Base-by-base conservation (phyloP, 1,140 invertebrate genomes). In the Anastatus disparis region DNA sequence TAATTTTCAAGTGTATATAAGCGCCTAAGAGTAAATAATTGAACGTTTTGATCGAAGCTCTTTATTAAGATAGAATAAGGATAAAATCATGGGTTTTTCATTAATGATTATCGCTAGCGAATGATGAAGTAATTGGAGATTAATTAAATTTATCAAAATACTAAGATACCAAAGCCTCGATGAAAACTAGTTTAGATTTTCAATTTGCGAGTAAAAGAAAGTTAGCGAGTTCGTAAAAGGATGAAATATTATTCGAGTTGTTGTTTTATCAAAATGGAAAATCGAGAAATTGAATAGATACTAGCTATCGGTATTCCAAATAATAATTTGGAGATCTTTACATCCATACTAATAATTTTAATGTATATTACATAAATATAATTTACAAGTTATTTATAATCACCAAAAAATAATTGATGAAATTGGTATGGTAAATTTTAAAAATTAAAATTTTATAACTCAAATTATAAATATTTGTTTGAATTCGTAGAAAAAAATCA, bases 61-160 rank as follows among this genome's bases (percentile, higher is more conserved):
- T 58, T 58, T 67, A 50, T 59, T 66, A 50, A 48, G 55, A 66
- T 66, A 31, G 44, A 29, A n/a, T 40, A 22, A 40, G 20, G 9
- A 10, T 17, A 59, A 59, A 7, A 3, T 3, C 4, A 2, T 20
- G 26, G n/a, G 15, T 2, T 10, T 52, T 61, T 42, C 66, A 40
- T 69, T 61, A 69, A 52, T n/a, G 44, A 52, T 61, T 52, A 69
- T 61, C 31, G 13, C 13, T 22, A 13, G 22, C 13, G 17, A 35
- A 59, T 50, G 53, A 50, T 22, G 55, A 38, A 38, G 55, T 35
- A 48, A 46, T 67, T 44, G 42, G 20, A 7, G n/a, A 48, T 68
- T 68, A 58, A 59, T 50, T 68, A 52, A 24, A 52, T 64, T 31
- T 24, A 64, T 52, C 29, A 50, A 50, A 40, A 12, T 6, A 3